phyloP scores from a whole-genome alignment of 2,113 vertebrate species.

The Brachyhypopomus occidentalis region DNA sequence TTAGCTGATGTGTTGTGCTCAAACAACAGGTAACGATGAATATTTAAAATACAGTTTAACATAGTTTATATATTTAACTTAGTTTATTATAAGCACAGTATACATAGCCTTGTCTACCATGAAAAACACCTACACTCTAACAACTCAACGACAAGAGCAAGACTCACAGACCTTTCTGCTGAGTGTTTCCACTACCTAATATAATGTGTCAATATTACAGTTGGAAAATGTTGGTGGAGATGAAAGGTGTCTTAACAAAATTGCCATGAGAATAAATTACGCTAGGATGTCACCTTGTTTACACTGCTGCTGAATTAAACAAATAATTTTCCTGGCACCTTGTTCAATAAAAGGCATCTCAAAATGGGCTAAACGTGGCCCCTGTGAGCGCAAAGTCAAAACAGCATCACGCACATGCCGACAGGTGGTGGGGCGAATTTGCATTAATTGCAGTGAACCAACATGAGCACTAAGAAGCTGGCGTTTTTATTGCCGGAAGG shows the following conservation, averaged over 20 bases:
- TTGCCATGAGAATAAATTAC: constrained; percentile 11
- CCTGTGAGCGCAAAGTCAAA: constrained; percentile 6
- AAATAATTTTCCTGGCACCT: constrained; percentile 29
- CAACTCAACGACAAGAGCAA: neutral
- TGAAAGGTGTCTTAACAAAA: neutral
- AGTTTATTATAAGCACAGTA: no score
- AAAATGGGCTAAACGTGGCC: constrained; percentile 2
- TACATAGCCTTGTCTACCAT: no score
- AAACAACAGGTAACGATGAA: neutral
- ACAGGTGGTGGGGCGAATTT: constrained; percentile 32
- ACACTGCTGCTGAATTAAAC: constrained; percentile 13
- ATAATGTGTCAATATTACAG: neutral
- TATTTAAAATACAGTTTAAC: no score
- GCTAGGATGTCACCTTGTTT: constrained; percentile 5
- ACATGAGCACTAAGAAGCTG: constrained; percentile 3
- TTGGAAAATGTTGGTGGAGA: neutral
- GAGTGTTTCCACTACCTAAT: neutral
- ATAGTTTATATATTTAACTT: no score
- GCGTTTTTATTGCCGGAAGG: constrained; percentile 10
- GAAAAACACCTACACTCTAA: neutral
- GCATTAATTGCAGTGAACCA: constrained; percentile 34
- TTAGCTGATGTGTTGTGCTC: neutral
- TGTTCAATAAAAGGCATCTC: constrained; percentile 14
- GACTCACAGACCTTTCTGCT: neutral
- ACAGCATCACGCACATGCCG: neutral